Conservation (phyloP, 2,888 invertebrate species). For the Archips xylosteana region DNA sequence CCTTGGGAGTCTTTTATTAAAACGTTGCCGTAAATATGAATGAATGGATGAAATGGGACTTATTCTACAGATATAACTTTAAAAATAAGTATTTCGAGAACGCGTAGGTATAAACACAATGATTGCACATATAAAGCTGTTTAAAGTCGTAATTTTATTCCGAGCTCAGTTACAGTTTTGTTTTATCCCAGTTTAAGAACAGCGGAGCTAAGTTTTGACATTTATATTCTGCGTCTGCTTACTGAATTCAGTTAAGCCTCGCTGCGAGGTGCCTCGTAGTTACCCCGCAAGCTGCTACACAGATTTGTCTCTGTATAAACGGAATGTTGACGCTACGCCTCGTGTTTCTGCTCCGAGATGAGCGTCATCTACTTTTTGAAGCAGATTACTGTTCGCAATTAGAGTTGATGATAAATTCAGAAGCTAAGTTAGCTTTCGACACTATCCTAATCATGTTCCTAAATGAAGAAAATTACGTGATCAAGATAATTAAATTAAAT, state of each 20-base stretch:
- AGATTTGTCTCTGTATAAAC: conserved; percentile 51
- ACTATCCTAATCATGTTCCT: neutral
- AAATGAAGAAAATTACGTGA: neutral
- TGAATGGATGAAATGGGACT: neutral
- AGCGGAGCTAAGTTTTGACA: conserved; percentile 45
- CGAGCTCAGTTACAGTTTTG: conserved; percentile 35
- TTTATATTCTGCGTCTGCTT: conserved; percentile 53
- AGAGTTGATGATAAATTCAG: conserved; percentile 1
- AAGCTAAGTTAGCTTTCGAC: neutral
- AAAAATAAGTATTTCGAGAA: neutral
- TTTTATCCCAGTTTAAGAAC: conserved; percentile 43
- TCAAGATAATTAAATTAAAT: neutral
- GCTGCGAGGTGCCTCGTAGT: conserved; percentile 54
- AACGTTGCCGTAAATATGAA: neutral
- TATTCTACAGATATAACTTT: neutral
- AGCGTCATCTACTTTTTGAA: conserved; percentile 12
- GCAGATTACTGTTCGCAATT: neutral
- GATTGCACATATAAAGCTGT: conserved; percentile 23
- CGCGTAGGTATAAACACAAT: conserved; percentile 1
- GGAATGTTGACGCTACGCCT: conserved; percentile 27
- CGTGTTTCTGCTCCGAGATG: conserved; percentile 2
- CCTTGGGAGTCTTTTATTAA: conserved; percentile 12
- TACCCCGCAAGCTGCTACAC: conserved; percentile 52
- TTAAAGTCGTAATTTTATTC: conserved; percentile 33
- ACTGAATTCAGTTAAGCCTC: conserved; percentile 56